A percentile compares a stretch with the other conserved stretches of the same genome.
These are phyloP conservation scores for Cephus spinipes DNA, from an alignment of 2,888 invertebrate species.

Conservation along the genomic window DNA sequence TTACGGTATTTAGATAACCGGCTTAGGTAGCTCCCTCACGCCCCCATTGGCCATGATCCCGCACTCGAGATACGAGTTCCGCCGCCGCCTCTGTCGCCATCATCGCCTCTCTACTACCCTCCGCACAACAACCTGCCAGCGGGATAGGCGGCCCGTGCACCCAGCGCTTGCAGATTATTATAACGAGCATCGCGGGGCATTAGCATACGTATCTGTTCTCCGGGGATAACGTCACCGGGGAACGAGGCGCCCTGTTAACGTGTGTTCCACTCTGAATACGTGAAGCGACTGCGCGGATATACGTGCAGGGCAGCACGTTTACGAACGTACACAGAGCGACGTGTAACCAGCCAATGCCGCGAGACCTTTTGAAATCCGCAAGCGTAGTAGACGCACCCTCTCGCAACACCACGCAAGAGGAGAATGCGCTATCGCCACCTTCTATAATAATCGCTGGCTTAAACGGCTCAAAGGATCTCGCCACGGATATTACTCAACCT, in stretches of 20 bases:
- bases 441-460: slow-evolving; percentile 33
- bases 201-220: slow-evolving; percentile 60
- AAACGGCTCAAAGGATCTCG: slow-evolving; percentile 34
- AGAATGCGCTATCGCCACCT: neutral
- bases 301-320: neutral
- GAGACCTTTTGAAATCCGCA: neutral
- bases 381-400: neutral
- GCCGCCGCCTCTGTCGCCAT: slow-evolving; percentile 33
- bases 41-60: slow-evolving; percentile 59
- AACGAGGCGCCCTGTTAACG: neutral
- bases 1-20: slow-evolving; percentile 67
- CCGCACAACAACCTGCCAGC: slow-evolving; percentile 40
- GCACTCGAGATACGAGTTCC: slow-evolving; percentile 57
- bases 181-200: slow-evolving; percentile 60
- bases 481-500: slow-evolving; percentile 40
- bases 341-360: neutral
- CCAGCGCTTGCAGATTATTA: slow-evolving; percentile 60
- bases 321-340: neutral
- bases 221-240: slow-evolving; percentile 27
- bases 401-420: neutral
- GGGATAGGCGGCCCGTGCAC: slow-evolving; percentile 38
- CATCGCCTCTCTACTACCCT: slow-evolving; percentile 23
- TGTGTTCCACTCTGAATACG: neutral
- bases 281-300: neutral
- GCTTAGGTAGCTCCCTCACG: slow-evolving; percentile 61